Evolutionary conservation across 1,140 invertebrate genomes (phyloP).

Genomic region (Neodiprion virginianus): DNA sequence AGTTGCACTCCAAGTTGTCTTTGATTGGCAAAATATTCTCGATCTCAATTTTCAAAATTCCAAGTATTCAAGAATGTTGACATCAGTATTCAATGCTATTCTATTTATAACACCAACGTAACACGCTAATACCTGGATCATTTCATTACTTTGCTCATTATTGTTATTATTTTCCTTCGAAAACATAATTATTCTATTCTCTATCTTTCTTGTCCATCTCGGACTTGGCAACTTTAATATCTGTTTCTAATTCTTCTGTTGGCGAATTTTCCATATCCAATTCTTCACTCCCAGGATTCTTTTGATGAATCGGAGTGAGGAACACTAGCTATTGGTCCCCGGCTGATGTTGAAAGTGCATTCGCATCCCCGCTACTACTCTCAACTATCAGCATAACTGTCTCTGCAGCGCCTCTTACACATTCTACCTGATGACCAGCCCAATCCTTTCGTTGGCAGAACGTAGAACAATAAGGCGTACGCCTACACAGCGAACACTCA

Average conservation of each 20-base stretch:
- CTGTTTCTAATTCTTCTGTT: background rate
- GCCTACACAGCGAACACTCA: conserved; percentile 83
- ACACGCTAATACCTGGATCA: too few species aligned
- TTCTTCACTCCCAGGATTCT: conserved; percentile 35
- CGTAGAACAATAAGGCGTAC: conserved; percentile 85
- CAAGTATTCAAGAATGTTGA: too few species aligned
- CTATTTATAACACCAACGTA: background rate
- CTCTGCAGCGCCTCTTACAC: conserved; percentile 71
- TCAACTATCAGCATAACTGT: conserved; percentile 68
- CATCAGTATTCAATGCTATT: background rate
- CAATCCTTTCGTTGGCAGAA: conserved; percentile 90
- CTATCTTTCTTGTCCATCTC: background rate
- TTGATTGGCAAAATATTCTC: too few species aligned
- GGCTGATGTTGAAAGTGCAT: conserved; percentile 38
- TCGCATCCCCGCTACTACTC: conserved; percentile 53
- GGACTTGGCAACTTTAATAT: background rate
- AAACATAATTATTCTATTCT: background rate
- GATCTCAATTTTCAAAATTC: too few species aligned
- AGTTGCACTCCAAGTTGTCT: too few species aligned
- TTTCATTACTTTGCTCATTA: too few species aligned
- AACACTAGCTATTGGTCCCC: conserved; percentile 58
- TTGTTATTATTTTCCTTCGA: too few species aligned
- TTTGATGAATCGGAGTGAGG: conserved; percentile 45
- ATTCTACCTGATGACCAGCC: conserved; percentile 84
- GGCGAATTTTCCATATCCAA: conserved; percentile 8